Conservation (phyloP, 2,888 invertebrate genomes). For the Yponomeuta sedellus region DNA sequence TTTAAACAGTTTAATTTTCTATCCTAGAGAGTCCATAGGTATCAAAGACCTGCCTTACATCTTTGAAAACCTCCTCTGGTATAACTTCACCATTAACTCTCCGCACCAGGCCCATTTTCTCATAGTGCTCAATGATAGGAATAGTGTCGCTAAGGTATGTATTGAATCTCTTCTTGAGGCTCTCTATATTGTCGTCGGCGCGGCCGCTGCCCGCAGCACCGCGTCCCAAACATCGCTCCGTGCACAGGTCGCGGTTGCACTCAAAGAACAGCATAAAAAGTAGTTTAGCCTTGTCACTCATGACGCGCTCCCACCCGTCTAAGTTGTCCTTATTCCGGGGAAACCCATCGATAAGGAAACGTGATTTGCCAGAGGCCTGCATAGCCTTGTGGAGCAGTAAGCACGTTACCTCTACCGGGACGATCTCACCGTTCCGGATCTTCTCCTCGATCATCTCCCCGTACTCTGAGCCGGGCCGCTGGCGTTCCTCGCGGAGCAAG, state of each 20-base stretch:
- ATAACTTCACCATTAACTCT: slow-evolving; percentile 83
- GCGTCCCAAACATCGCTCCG: slow-evolving; percentile 88
- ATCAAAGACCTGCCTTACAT: slow-evolving; percentile 73
- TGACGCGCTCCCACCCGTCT: slow-evolving; percentile 92
- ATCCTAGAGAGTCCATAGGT: slow-evolving; percentile 45
- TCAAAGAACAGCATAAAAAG: slow-evolving; percentile 95
- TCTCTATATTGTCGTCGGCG: slow-evolving; percentile 94
- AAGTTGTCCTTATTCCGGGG: slow-evolving; percentile 98
- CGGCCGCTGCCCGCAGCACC: slow-evolving; percentile 94
- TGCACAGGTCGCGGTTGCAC: slow-evolving; percentile 89
- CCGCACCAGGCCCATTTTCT: slow-evolving; percentile 81
- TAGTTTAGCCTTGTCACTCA: slow-evolving; percentile 89
- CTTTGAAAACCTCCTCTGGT: slow-evolving; percentile 80
- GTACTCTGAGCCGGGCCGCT: slow-evolving; percentile 88
- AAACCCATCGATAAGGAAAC: slow-evolving; percentile 98
- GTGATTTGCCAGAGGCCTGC: slow-evolving; percentile 78
- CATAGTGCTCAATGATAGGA: slow-evolving; percentile 92
- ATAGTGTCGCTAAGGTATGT: slow-evolving; percentile 91
- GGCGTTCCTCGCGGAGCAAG: slow-evolving; percentile 92
- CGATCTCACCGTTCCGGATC: slow-evolving; percentile 95
- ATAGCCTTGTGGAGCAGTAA: slow-evolving; percentile 92
- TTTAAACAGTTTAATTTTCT: slow-evolving; percentile 36
- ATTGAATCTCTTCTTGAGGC: slow-evolving; percentile 89
- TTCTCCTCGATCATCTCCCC: slow-evolving; percentile 95
- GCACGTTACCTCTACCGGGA: slow-evolving; percentile 99